Base-by-base conservation (phyloP, 2,888 invertebrate species). In the Polietes domitor region DNA sequence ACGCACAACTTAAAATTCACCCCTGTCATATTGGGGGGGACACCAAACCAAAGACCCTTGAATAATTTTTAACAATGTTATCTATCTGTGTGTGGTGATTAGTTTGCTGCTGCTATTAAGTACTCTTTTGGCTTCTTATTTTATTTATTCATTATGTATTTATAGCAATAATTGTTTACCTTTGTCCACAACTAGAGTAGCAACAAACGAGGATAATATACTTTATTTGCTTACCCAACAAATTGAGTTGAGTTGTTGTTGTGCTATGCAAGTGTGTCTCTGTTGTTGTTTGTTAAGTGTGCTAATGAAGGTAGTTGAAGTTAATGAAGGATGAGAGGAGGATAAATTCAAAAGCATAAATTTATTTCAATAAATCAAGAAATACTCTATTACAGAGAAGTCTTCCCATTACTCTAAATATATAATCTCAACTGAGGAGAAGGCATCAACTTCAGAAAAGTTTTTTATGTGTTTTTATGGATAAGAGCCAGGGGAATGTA, bases 41-140 rank as follows among this genome's bases (percentile, higher is more conserved):
- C 10, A 26, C 4, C 5, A 12, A 58, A 58, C 24, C n/a, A n/a
- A n/a, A 58, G 24, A 37, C 58, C 17, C 58, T 58, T 58, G 58
- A 58, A 58, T 26, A 58, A 58, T 26, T 58, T 37, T n/a, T n/a
- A 47, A 47, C 47, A 47, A n/a, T 47, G 47, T 47, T 47, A 47
- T 47, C 47, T 47, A n/a, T n/a, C n/a, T n/a, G n/a, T n/a, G n/a
- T n/a, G n/a, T 47, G 47, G 47, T n/a, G 15, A n/a, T 2, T n/a
- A 1, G 47, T n/a, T 47, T 21, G 58, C 17, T 21, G 26, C n/a
- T 21, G 58, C 17, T 21, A 12, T 26, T 6, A 26, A 26, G 58
- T 58, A 26, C 24, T n/a, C n/a, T 58, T 58, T 10, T 12, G 58
- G 26, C 15, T 26, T 12, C 15, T 2, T 58, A 58, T 47, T 47